Conservation (phyloP, 2,888 invertebrate species). For the Caprella mutica region DNA sequence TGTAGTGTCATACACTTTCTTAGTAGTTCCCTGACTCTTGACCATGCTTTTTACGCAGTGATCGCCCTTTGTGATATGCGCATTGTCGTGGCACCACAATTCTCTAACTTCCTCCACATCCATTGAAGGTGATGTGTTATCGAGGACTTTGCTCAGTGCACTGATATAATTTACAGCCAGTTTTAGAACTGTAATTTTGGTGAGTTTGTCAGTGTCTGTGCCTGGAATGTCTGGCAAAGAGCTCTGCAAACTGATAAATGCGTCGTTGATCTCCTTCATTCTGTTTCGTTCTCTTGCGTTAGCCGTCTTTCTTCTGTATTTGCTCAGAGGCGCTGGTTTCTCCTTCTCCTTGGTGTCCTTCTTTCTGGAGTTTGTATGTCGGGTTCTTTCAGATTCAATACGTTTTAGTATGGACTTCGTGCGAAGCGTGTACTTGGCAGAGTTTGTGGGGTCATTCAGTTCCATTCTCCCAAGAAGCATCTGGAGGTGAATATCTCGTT, state of each 20-base stretch:
- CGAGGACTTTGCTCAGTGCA: conserved; percentile 56
- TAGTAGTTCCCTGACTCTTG: conserved; percentile 4
- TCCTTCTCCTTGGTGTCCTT: conserved; percentile 39
- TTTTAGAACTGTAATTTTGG: conserved; percentile 76
- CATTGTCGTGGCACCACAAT: conserved; percentile 30
- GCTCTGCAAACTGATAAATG: conserved; percentile 67
- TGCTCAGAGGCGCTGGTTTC: conserved; percentile 59
- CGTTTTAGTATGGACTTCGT: conserved; percentile 53
- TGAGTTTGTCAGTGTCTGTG: conserved; percentile 54
- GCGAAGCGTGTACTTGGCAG: conserved; percentile 53
- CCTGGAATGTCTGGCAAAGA: conserved; percentile 53
- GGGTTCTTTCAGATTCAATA: conserved; percentile 43
- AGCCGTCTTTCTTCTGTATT: conserved; percentile 78
- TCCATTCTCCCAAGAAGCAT: conserved; percentile 11
- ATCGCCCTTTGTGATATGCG: conserved; percentile 31
- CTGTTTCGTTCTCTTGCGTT: conserved; percentile 75
- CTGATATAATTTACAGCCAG: conserved; percentile 79
- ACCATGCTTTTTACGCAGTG: conserved; percentile 16
- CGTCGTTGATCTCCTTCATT: conserved; percentile 81
- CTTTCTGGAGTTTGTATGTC: conserved; percentile 35
- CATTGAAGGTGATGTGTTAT: conserved; percentile 13
- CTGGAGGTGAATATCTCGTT: neutral
- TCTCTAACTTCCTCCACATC: conserved; percentile 30
- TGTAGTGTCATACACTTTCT: neutral
- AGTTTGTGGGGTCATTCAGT: conserved; percentile 13